A percentile compares a stretch with the other conserved stretches of the same genome.
Evolutionary conservation across 2,888 invertebrate species (phyloP).

Genomic region (Dione juno): DNA sequence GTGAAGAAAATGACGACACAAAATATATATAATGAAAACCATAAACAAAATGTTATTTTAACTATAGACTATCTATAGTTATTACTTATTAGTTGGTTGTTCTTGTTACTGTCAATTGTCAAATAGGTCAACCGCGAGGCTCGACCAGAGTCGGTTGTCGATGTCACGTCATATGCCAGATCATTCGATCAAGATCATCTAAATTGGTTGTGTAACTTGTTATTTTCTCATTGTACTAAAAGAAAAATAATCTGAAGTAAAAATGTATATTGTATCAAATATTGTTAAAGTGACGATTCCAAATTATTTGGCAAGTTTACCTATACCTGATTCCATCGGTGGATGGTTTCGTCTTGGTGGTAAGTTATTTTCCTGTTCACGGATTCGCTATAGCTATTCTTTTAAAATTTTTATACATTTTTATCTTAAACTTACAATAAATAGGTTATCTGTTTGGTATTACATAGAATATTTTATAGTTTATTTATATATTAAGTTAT

Average conservation of each 20-base stretch:
- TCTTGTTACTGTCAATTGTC: too few species aligned
- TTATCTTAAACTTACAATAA: background rate
- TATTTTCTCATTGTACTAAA: background rate
- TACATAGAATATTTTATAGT: background rate
- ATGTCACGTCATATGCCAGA: conserved; percentile 13
- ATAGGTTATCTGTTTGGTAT: background rate
- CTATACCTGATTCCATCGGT: conserved; percentile 91
- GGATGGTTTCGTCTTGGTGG: conserved; percentile 94
- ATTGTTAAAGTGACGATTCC: conserved; percentile 91
- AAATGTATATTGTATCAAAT: conserved; percentile 88
- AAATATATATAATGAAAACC: too few species aligned
- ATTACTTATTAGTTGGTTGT: too few species aligned
- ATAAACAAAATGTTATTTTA: too few species aligned
- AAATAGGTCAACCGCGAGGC: too few species aligned
- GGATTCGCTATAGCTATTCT: background rate
- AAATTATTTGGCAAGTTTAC: conserved; percentile 91
- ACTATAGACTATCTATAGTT: too few species aligned
- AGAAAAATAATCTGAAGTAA: background rate
- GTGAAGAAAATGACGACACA: too few species aligned
- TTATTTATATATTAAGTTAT: background rate
- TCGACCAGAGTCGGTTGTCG: background rate
- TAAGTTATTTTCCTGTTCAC: conserved; percentile 59
- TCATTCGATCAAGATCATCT: conserved; percentile 5
- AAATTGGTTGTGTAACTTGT: conserved; percentile 36
- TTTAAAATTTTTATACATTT: background rate